Evolutionary conservation across 2,113 vertebrate genomes (phyloP).

Genomic region (Hemiprocne comata): DNA sequence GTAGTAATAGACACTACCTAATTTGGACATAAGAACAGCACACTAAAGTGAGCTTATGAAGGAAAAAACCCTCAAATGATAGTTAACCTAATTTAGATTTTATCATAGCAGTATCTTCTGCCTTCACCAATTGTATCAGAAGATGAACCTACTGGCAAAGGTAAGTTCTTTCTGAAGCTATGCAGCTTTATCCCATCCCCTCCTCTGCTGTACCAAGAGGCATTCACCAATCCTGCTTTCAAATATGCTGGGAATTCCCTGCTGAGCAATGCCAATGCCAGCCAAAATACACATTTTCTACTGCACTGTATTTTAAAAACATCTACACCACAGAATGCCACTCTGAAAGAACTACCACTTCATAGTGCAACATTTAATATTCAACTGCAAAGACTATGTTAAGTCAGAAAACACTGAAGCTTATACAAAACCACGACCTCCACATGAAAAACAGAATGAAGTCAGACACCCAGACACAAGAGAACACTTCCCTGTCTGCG

Average conservation of each 20-base stretch:
- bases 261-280: neutral
- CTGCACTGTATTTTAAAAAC: neutral
- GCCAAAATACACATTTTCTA: conserved; percentile 30
- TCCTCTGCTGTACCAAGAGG: neutral
- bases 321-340: neutral
- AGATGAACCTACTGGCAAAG: neutral
- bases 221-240: neutral
- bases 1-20: neutral
- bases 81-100: neutral
- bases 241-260: conserved; percentile 29
- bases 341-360: neutral
- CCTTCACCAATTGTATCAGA: neutral
- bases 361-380: neutral
- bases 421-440: neutral
- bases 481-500: neutral
- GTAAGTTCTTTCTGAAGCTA: neutral
- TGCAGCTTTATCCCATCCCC: neutral
- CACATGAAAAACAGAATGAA: neutral
- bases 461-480: neutral
- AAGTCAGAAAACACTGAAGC: neutral
- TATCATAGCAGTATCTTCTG: neutral
- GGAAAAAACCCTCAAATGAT: neutral
- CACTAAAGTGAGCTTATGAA: neutral
- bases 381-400: neutral
- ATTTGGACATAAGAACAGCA: neutral